Conservation (phyloP, 2,797 vertebrate genomes). For the Scomberomorus guttatus region DNA sequence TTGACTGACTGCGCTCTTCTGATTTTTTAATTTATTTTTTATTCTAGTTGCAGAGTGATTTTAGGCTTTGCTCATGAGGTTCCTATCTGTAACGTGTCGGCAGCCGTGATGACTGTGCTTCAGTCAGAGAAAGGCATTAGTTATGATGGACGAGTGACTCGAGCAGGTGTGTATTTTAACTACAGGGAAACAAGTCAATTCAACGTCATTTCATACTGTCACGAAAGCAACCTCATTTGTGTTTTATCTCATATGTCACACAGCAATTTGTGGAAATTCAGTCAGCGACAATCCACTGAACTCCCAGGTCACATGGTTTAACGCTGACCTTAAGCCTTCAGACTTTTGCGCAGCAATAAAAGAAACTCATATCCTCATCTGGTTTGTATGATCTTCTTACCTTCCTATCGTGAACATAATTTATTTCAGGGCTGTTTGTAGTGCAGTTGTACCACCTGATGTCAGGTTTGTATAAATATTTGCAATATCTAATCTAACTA, state of each 20-base stretch:
- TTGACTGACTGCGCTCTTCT: neutral
- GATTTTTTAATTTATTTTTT: neutral
- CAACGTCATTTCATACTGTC: neutral
- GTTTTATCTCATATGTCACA: slow-evolving; percentile 21
- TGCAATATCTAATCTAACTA: too few species aligned
- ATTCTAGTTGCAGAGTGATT: slow-evolving; percentile 62
- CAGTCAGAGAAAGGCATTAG: neutral
- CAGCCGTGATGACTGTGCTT: slow-evolving; percentile 38
- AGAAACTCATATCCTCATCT: neutral
- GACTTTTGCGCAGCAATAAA: slow-evolving; percentile 26
- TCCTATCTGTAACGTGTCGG: slow-evolving; percentile 56
- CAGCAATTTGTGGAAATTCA: slow-evolving; percentile 74
- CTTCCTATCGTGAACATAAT: neutral
- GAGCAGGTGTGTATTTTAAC: slow-evolving; percentile 69
- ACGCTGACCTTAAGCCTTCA: neutral
- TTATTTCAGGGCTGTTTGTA: neutral
- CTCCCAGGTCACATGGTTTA: neutral
- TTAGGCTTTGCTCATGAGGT: slow-evolving; percentile 46
- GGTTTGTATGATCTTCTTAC: slow-evolving; percentile 65
- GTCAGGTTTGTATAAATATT: neutral
- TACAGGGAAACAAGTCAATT: neutral
- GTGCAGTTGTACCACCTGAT: neutral
- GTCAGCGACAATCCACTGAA: neutral
- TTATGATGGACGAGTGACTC: slow-evolving; percentile 54
- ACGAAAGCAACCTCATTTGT: slow-evolving; percentile 4